These are phyloP conservation scores for Chrysoperla carnea DNA, from an alignment of 1,140 invertebrate genomes.

Conservation along the genomic window DNA sequence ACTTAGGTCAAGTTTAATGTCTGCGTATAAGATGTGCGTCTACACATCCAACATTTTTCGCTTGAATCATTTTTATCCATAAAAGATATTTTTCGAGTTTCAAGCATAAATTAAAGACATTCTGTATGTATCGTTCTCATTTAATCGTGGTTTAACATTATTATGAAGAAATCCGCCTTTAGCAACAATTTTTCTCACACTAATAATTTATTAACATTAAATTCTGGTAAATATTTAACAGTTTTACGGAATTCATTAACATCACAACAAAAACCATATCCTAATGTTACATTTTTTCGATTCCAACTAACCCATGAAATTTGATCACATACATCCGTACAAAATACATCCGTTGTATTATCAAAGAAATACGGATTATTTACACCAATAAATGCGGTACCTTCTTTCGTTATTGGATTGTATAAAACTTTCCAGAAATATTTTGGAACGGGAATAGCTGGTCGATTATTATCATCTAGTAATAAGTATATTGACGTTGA, in stretches of 20 bases:
- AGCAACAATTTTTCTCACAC: constrained; percentile 1
- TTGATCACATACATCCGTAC: constrained; percentile 30
- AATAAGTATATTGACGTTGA: constrained; percentile 27
- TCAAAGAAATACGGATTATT: constrained; percentile 40
- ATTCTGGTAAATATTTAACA: constrained; percentile 27
- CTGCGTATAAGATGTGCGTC: too few relatives aligned
- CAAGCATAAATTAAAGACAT: too few relatives aligned
- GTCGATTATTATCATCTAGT: constrained; percentile 14
- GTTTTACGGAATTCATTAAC: constrained; percentile 35
- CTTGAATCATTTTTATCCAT: too few relatives aligned
- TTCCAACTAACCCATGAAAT: constrained; percentile 34
- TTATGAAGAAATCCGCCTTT: too few relatives aligned
- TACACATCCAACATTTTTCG: too few relatives aligned
- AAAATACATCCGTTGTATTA: constrained; percentile 27
- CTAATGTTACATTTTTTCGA: constrained; percentile 27
- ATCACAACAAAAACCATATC: constrained; percentile 45
- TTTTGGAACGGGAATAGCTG: constrained; percentile 29
- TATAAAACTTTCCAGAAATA: constrained; percentile 43
- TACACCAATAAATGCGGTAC: constrained; percentile 37
- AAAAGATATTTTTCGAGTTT: too few relatives aligned
- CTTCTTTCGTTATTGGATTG: constrained; percentile 25
- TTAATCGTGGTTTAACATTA: too few relatives aligned
- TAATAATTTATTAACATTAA: constrained; percentile 25
- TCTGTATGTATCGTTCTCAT: too few relatives aligned
- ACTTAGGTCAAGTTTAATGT: too few relatives aligned